Base-by-base conservation (phyloP, 2,113 vertebrate species). In the Prietella phreatophila region DNA sequence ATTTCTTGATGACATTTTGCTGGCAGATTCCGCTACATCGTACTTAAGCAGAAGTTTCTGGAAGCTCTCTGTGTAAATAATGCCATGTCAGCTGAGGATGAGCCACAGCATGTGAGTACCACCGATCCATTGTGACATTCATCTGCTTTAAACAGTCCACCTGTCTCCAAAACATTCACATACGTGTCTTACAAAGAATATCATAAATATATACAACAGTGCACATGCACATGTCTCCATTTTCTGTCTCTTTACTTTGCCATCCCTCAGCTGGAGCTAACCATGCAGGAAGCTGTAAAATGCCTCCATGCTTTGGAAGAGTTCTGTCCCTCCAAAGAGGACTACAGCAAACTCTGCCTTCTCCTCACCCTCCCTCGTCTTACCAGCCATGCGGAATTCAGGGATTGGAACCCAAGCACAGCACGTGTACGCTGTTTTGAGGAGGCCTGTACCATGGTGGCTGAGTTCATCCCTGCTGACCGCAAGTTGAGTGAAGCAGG, bases 1-100 rank as follows among this genome's bases (percentile, higher is more conserved):
- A 79, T 39, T 82, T 87, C 14, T 9, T 73, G 15, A 56, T 60
- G 8, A 53, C 42, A 30, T 56, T 83, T 71, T 85, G 13, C 42
- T 2, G 50, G 88, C 93, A 99, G 98, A 89, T 99, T 99, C 92
- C 98, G 97, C 61, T 99, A 99, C 92, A 97, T 99, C 89, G 95
- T 99, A 84, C 93, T 97, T 92, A 99, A 97, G 92, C 98, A 99
- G 95, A 99, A 97, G 93, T 99, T 99, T 94, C 94, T 99, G 91
- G 98, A 99, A 94, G 97, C 97, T 67, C 95, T 99, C 47, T 99
- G 97, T 95, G 97, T 99, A 88, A 99, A 99, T 93, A 99, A 99
- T 39, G 98, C 98, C 1, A 97, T 99, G 96, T 99, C 98, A 89
- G 96, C 97, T 60, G 96, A 96, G 87, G 97, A 99, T 92, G 97